Base-by-base conservation (phyloP, 2,113 vertebrate genomes). In the Lates calcarifer region DNA sequence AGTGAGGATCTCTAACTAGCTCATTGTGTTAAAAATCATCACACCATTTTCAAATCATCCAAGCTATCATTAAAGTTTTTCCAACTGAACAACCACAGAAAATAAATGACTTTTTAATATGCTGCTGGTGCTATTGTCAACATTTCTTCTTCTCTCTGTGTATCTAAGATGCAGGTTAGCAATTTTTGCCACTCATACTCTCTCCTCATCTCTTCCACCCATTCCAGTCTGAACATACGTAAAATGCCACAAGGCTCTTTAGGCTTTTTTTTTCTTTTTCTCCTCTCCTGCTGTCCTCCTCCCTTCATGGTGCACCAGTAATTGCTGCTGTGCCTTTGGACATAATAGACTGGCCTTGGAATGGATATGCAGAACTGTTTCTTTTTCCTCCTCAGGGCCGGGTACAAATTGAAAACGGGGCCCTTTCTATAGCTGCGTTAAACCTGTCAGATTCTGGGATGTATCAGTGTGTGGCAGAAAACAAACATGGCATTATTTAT, bases 401-500 rank as follows among this genome's bases (percentile, higher is more conserved):
- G 90, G 93, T 96, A 91, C 96, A 97, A 92, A 95, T 97, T 86
- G 97, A 99, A 95, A 97, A 98, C 4, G 98, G 97, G 68, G 96
- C 95, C 76, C 95, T 99, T 71, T 97, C 96, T 43, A 96, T 99
- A 90, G 90, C 94, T 47, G 94, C 94, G 68, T 93, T 98, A 90
- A 97, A 96, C 87, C 94, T 97, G 94, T 97, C 96, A 74, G 97
- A 99, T 91, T 96, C 96, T 53, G 98, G 97, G 87, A 97, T 97
- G 95, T 99, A 99, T 94, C 98, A 99, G 22, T 99, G 98, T 93
- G 92, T 98, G 92, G 98, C 98, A 55, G 97, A 99, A 95, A 99
- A 99, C 95, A 98, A 99, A 92, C 97, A 99, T 13, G 97, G 97
- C 41, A 93, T 96, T 77, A 95, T 98, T 92, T 97, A 96, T 91